Percentiles rank a stretch among this genome's conserved stretches.
Evolutionary conservation across 2,888 invertebrate species (phyloP).

Genomic region (Spodoptera exigua): DNA sequence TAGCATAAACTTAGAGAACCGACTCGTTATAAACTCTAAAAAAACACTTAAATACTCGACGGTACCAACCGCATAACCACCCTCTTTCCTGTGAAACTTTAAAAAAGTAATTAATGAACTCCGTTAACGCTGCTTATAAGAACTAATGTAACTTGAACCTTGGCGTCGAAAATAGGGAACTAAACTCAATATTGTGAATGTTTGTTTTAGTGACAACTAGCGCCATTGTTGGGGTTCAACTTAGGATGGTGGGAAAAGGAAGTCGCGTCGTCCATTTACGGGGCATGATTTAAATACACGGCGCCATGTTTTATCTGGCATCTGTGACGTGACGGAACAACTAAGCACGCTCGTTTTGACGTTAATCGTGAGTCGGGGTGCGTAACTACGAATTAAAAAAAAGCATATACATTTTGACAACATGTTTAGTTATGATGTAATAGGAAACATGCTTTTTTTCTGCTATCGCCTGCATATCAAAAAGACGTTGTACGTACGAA

Average conservation of each 20-base stretch:
- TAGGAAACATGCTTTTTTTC: constrained; percentile 9
- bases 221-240: constrained; percentile 61
- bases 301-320: constrained; percentile 82
- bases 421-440: constrained; percentile 16
- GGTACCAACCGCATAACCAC: constrained; percentile 59
- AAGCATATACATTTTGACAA: constrained; percentile 32
- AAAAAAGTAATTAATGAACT: constrained; percentile 83
- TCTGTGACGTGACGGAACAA: constrained; percentile 80
- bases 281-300: constrained; percentile 82
- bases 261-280: constrained; percentile 68
- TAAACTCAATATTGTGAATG: constrained; percentile 31
- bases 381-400: constrained; percentile 41
- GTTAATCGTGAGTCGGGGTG: constrained; percentile 60
- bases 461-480: too few species aligned
- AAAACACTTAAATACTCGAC: constrained; percentile 47
- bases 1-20: constrained; percentile 46
- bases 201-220: constrained; percentile 53
- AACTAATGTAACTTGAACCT: constrained; percentile 62
- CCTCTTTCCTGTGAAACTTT: constrained; percentile 71
- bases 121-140: constrained; percentile 62
- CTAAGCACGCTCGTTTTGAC: constrained; percentile 69
- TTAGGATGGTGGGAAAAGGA: constrained; percentile 66
- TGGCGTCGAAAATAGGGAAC: constrained; percentile 47
- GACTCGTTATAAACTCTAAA: constrained; percentile 40
- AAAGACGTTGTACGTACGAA: neutral